Percentiles rank a stretch among this genome's conserved stretches.
phyloP scores from a whole-genome alignment of 2,113 vertebrate species.

The Panthera uncia region DNA sequence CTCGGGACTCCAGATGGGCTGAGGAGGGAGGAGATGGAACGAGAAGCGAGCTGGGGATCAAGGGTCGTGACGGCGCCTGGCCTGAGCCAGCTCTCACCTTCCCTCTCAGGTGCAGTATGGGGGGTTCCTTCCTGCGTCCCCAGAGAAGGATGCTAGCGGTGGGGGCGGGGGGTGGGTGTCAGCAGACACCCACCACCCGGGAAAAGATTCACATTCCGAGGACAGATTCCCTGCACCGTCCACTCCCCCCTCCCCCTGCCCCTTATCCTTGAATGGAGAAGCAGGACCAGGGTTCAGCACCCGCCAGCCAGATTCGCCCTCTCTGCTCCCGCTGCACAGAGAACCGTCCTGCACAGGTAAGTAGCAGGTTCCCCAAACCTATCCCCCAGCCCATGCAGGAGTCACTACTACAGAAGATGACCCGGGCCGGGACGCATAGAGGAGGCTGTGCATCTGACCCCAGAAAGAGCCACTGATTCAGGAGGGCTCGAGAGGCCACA shows the following conservation, averaged over 20 bases:
- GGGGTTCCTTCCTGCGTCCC: neutral
- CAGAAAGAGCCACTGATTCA: neutral
- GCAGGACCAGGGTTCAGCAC: neutral
- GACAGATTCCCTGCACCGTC: rapidly evolving
- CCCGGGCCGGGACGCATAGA: neutral
- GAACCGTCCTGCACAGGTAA: neutral
- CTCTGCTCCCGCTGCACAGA: neutral
- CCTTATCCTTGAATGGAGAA: rapidly evolving
- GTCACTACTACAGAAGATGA: neutral
- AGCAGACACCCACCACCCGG: neutral
- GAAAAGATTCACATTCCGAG: neutral
- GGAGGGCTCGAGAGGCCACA: neutral
- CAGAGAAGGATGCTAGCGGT: neutral
- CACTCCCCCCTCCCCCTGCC: rapidly evolving
- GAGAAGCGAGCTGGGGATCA: too few species aligned
- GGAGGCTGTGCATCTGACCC: neutral
- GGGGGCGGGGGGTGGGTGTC: neutral
- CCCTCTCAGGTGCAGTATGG: too few species aligned
- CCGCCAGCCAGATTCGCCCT: rapidly evolving
- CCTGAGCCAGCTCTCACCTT: neutral
- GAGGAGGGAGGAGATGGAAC: neutral
- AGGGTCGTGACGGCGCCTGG: neutral
- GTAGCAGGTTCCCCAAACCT: neutral
- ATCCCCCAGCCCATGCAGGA: neutral
- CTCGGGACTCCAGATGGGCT: neutral